These are phyloP conservation scores for Bovichtus variegatus DNA, from an alignment of 2,797 vertebrate genomes.

Conservation along the genomic window DNA sequence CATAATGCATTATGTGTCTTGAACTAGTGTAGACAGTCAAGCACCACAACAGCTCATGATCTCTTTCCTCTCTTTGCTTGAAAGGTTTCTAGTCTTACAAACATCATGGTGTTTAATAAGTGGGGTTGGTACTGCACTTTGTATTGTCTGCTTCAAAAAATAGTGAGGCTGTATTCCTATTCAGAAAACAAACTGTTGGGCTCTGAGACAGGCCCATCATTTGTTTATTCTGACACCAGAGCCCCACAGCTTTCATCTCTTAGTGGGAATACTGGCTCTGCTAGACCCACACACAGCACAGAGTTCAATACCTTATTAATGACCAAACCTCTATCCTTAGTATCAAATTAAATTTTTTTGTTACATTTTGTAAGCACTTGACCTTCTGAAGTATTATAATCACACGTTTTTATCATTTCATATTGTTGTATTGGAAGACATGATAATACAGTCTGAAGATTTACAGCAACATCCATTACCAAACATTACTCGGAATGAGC, in stretches of 20 bases:
- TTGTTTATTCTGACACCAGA: slow-evolving; percentile 2
- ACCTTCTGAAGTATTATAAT: no score
- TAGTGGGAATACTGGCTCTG: neutral
- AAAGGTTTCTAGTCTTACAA: neutral
- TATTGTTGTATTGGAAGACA: no score
- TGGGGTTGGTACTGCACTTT: neutral
- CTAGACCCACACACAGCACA: neutral
- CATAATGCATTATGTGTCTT: neutral
- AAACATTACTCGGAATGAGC: no score
- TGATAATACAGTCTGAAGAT: no score
- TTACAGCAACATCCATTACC: no score
- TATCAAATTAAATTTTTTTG: no score
- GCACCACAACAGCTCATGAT: neutral
- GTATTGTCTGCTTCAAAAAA: neutral
- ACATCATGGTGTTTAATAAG: neutral
- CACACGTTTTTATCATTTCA: no score
- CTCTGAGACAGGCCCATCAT: neutral
- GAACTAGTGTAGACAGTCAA: neutral
- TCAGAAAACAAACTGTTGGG: neutral
- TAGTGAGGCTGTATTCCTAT: neutral
- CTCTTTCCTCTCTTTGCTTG: neutral
- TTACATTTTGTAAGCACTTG: no score
- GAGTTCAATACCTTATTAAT: no score
- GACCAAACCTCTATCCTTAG: no score
- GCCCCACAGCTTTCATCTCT: neutral